Conservation (phyloP, 2,797 vertebrate species). For the Vespertilio murinus region DNA sequence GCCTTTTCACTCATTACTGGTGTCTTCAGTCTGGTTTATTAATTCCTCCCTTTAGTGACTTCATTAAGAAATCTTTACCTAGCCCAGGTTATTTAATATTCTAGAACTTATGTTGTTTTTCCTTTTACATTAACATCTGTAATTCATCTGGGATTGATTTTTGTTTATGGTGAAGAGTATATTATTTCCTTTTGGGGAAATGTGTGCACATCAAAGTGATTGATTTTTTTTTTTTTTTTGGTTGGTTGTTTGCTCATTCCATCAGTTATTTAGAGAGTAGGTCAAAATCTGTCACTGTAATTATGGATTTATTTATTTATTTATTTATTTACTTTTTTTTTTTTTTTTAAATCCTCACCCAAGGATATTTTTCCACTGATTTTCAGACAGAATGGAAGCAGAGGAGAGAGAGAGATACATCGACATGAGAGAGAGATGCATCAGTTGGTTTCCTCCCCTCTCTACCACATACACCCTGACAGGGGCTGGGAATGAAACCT, state of each 20-base stretch:
- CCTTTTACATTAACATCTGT: background rate
- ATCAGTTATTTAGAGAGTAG: background rate
- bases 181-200: background rate
- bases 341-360: too few relatives aligned
- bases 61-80: constrained; percentile 14
- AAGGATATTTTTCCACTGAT: too few relatives aligned
- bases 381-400: too few relatives aligned
- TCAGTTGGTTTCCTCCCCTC: too few relatives aligned
- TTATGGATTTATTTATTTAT: background rate
- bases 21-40: constrained; percentile 9
- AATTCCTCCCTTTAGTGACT: background rate
- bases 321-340: background rate
- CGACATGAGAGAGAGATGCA: too few relatives aligned
- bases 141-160: background rate
- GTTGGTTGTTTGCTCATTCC: background rate
- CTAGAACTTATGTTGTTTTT: background rate
- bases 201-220: background rate
- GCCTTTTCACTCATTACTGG: background rate
- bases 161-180: background rate
- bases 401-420: too few relatives aligned
- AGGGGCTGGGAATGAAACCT: too few relatives aligned
- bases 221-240: background rate
- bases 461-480: too few relatives aligned
- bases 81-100: background rate
- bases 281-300: background rate